Evolutionary conservation across 2,888 invertebrate genomes (phyloP), one percentile per base, ranked within the genome.

Genomic region (Andrena bucephala): DNA sequence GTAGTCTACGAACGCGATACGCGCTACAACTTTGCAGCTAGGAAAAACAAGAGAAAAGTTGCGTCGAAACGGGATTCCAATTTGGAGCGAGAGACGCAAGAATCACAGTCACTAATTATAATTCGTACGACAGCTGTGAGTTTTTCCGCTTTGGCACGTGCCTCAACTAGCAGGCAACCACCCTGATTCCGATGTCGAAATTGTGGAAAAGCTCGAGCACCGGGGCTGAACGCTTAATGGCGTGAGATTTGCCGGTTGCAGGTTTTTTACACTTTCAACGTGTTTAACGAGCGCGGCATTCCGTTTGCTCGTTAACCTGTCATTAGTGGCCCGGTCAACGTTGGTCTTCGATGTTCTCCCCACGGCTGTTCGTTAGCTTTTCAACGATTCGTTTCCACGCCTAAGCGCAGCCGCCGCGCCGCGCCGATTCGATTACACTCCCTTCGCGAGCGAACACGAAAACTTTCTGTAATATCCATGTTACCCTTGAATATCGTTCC

Each of bases 291-390:
- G 85, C 80, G 65, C 80, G 84, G 65, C 74, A 68, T 79, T 69
- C 77, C 77, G 68, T 13, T 60, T 72, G 78, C 81, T 89, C 85
- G 89, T 90, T 90, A 89, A 87, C 84, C 78, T 83, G 81, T 86
- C 85, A 86, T 89, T 86, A 89, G 85, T 81, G 71, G 73, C 72
- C 77, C 78, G 80, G 81, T 86, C 78, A 87, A 68, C 76, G 70
- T 13, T 77, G 66, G 81, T 70, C 74, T 81, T 70, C 85, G 81
- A 77, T 81, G 66, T 48, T 67, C 69, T 63, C 75, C 60, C 59
- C 62, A 31, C 31, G 42, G 63, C 52, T 50, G 65, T 74, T 85
- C 80, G 77, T 81, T 77, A 77, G 63, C 52, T 52, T 74, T 68
- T 71, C 77, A 42, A 72, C 59, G 65, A 52, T 59, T 54, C 59